Conservation (phyloP, 1,140 invertebrate genomes). For the Lepidurus apus region DNA sequence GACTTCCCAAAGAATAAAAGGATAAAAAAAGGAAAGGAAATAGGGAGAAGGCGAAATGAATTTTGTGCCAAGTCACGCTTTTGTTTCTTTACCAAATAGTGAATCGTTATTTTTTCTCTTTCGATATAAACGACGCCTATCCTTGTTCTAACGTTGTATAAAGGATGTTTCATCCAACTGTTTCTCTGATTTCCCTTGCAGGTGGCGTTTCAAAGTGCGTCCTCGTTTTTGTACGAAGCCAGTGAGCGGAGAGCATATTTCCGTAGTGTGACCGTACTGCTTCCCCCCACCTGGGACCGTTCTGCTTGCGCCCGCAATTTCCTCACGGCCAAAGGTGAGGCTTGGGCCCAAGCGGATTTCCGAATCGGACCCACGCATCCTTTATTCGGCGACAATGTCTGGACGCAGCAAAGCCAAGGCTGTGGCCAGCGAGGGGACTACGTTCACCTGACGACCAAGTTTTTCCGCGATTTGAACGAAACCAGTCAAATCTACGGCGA, state of each 20-base stretch:
- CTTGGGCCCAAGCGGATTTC: slow-evolving; percentile 46
- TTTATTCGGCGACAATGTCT: slow-evolving; percentile 49
- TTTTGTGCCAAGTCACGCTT: no score
- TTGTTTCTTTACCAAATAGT: no score
- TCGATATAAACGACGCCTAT: background rate
- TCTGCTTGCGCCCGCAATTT: slow-evolving; percentile 43
- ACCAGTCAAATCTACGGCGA: slow-evolving; percentile 31
- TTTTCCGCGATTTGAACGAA: slow-evolving; percentile 39
- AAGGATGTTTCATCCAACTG: background rate
- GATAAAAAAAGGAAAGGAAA: no score
- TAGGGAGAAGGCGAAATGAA: no score
- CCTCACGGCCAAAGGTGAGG: slow-evolving; percentile 46
- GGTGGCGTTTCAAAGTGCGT: slow-evolving; percentile 49
- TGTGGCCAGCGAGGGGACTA: slow-evolving; percentile 56
- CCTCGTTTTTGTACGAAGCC: slow-evolving; percentile 50
- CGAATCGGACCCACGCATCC: slow-evolving; percentile 49
- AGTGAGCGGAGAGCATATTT: slow-evolving; percentile 52
- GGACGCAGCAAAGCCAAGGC: slow-evolving; percentile 55
- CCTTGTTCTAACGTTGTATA: background rate
- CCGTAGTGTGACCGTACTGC: slow-evolving; percentile 50
- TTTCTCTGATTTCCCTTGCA: slow-evolving; percentile 44
- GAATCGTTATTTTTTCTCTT: background rate
- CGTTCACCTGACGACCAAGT: slow-evolving; percentile 51
- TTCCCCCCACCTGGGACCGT: slow-evolving; percentile 51
- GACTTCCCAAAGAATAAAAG: no score